Evolutionary conservation across 2,888 invertebrate species (phyloP), one percentile per base, ranked within the genome.

Genomic region (Pyrrhia umbra): DNA sequence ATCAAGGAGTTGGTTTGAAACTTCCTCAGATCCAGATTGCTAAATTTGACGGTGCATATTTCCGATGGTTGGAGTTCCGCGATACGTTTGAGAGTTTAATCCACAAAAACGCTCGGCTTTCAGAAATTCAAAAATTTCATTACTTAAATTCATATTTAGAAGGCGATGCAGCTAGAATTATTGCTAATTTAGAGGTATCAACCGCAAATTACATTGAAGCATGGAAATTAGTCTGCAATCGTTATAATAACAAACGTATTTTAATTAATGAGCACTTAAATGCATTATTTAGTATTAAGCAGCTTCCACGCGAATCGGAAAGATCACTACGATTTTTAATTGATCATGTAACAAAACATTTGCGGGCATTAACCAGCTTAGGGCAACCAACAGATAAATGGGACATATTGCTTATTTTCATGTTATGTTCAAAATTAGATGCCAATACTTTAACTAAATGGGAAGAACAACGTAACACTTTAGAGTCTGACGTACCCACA

Each of bases 1-100:
- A 66, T 50, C 45, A 74, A 9, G 54, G 62, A 8, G 6, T 56
- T 0, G 52, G 67, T 20, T 37, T 78, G 16, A 73, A 70, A 45
- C 50, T 80, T 13, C 77, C 72, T 13, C 62, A 66, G 52, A 75
- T 79, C 8, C 59, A 77, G 50, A 75, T 79, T 34, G 16, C 65
- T 0, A 76, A 73, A 55, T 79, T 77, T 66, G 64, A 77, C 21
- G 79, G 79, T 0, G 30, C 68, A 27, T 70, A 71, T 56, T 75
- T 79, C 30, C 69, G 68, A 13, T 79, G 76, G 75, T 54, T 79
- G 6, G 75, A 80, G 27, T 80, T 77, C 42, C 64, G 73, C 8
- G 80, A 80, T 20, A 75, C 72, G 0, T 78, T 67, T 46, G 55
- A 45, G 34, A 55, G 34, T 55, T 16, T 55, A 10, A 55, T 55